Conservation (phyloP, 1,140 invertebrate genomes). For the Cydia pomonella region DNA sequence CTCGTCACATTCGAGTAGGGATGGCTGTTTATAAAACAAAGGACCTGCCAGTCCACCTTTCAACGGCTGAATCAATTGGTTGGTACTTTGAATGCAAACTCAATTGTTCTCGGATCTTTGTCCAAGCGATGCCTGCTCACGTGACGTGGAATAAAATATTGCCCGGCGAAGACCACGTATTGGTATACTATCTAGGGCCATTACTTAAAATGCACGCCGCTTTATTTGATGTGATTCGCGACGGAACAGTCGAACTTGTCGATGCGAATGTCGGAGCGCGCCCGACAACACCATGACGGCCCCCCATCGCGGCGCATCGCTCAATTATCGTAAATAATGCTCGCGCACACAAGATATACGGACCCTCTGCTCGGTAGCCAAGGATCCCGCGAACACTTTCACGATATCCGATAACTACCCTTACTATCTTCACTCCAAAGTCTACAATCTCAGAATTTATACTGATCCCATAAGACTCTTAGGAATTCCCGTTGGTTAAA, state of each 20-base stretch:
- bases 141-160: slow-evolving; percentile 77
- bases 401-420: slow-evolving; percentile 49
- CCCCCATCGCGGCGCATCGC: slow-evolving; percentile 78
- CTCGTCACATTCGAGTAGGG: slow-evolving; percentile 74
- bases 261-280: slow-evolving; percentile 74
- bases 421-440: slow-evolving; percentile 53
- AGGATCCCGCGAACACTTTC: slow-evolving; percentile 57
- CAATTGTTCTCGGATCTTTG: slow-evolving; percentile 77
- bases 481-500: slow-evolving; percentile 61
- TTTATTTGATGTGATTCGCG: slow-evolving; percentile 79
- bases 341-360: slow-evolving; percentile 78
- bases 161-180: slow-evolving; percentile 70
- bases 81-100: slow-evolving; percentile 79
- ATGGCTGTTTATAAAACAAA: slow-evolving; percentile 77
- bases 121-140: slow-evolving; percentile 60
- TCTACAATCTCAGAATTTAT: slow-evolving; percentile 42
- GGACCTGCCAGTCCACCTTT: slow-evolving; percentile 77
- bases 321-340: slow-evolving; percentile 81
- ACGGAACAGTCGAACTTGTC: slow-evolving; percentile 77
- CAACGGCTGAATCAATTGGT: slow-evolving; percentile 78
- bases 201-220: slow-evolving; percentile 79
- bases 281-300: slow-evolving; percentile 76
- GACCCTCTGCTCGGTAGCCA: slow-evolving; percentile 69
- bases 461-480: slow-evolving; percentile 55
- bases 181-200: slow-evolving; percentile 79